A percentile compares a stretch with the other conserved stretches of the same genome.
These are phyloP conservation scores for Aplochiton taeniatus DNA, from an alignment of 2,797 vertebrate genomes.

Conservation along the genomic window DNA sequence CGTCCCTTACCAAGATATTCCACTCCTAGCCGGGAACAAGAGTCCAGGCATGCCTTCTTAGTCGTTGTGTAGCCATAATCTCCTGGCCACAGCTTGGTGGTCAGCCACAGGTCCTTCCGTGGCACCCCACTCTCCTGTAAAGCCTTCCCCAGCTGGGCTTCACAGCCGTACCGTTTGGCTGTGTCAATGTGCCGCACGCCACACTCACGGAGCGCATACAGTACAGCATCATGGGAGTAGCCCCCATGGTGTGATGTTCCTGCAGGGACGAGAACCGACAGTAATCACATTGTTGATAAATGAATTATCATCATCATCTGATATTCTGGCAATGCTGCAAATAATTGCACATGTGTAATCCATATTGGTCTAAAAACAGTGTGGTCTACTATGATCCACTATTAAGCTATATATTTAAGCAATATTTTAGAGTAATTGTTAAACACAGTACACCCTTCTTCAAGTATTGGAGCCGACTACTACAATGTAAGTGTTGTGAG, in stretches of 20 bases:
- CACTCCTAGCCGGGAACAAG: constrained; percentile 71
- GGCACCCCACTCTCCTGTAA: constrained; percentile 70
- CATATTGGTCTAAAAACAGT: too few species aligned
- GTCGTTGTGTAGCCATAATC: constrained; percentile 75
- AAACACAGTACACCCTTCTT: too few species aligned
- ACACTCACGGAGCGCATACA: constrained; percentile 74
- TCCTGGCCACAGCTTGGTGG: constrained; percentile 78
- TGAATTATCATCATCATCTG: too few species aligned
- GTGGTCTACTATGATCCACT: too few species aligned
- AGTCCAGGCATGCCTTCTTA: constrained; percentile 71
- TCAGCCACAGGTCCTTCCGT: constrained; percentile 77
- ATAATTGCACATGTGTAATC: too few species aligned
- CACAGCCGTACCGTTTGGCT: constrained; percentile 77
- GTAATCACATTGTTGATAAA: too few species aligned
- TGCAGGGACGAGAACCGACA: constrained; percentile 25
- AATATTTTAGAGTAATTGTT: too few species aligned
- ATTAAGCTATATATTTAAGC: too few species aligned
- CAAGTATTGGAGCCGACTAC: too few species aligned
- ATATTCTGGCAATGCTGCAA: too few species aligned
- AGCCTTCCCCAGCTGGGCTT: constrained; percentile 68
- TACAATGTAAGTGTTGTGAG: too few species aligned
- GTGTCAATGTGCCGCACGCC: constrained; percentile 79
- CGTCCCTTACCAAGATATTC: constrained; percentile 72
- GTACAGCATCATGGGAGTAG: constrained; percentile 75
- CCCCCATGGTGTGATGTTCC: constrained; percentile 78